Evolutionary conservation across 2,888 invertebrate species (phyloP), one percentile per base, ranked within the genome.

Genomic region (Apodemia duryi): DNA sequence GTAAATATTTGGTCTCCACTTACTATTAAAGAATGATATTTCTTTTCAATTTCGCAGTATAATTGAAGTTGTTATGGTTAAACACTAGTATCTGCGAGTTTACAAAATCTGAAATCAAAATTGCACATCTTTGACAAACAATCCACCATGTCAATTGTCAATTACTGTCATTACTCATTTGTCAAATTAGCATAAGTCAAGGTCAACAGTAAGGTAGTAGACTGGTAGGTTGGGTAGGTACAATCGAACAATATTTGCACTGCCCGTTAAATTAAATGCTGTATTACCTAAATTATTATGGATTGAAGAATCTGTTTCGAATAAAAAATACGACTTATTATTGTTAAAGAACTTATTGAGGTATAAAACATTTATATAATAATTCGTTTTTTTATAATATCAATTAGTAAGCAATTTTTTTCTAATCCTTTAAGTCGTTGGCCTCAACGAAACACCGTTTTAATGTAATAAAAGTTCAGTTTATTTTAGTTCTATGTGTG

Each of bases 51-150:
- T 21, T 21, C 21, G 21, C 21, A 32, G 13, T 29, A 32, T 6
- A 11, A 57, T 11, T 57, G 2, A 13, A 28, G 2, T 28, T 52
- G 52, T 52, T 28, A 28, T 28, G 28, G 28, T 28, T 52, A 29
- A 32, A 10, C 54, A 29, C 29, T 32, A 0, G 11, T 29, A 13
- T 29, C 11, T 29, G 54, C 32, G 29, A 54, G 32, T 54, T 54
- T 54, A 10, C 21, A 10, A 54, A 54, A 54, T 54, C 29, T 21
- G 10, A 29, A 54, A 29, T 54, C 10, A 54, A 28, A 29, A 29
- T 29, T 29, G 29, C 54, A 54, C 54, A 29, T 54, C 28, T 54
- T 54, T 54, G 54, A 54, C 54, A 54, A 54, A 54, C 29, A 29
- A 28, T 11, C 54, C 9, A 54, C 28, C 11, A 54, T 32, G 54